phyloP scores from a whole-genome alignment of 1,140 invertebrate species.

The Bombus impatiens region DNA sequence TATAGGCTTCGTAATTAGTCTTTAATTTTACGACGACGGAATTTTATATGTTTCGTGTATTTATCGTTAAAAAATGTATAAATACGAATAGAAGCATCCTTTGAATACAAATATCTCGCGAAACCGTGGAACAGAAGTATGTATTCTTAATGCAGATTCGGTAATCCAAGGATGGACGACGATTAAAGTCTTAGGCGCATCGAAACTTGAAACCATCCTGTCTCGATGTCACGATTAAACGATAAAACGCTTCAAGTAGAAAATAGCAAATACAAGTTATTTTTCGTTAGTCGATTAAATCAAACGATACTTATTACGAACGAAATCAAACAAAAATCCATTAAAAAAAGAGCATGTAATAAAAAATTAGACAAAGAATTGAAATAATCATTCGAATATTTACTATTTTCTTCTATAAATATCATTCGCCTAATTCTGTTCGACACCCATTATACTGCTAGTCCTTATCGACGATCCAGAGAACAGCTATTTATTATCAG shows the following conservation, averaged over 20 bases:
- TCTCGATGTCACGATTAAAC: background rate
- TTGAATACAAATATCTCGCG: background rate
- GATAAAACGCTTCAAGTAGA: background rate
- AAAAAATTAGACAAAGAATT: background rate
- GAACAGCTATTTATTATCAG: conserved; percentile 47
- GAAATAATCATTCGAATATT: conserved; percentile 6
- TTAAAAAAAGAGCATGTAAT: background rate
- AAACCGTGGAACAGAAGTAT: background rate
- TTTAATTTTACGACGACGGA: conserved; percentile 1
- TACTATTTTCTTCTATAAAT: conserved; percentile 36
- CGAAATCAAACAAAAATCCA: background rate
- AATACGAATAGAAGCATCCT: background rate
- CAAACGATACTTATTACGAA: background rate
- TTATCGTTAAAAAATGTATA: background rate
- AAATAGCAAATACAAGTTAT: conserved; percentile 28
- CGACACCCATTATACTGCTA: conserved; percentile 24
- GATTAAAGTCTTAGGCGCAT: background rate
- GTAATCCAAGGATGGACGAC: background rate
- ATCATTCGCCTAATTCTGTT: conserved; percentile 15
- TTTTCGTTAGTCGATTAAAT: background rate
- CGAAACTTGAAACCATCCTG: background rate
- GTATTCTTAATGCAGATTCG: background rate
- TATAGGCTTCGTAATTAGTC: background rate
- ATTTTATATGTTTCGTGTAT: background rate
- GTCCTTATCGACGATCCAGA: conserved; percentile 7